These are phyloP conservation scores for Sitta europaea DNA, from an alignment of 2,113 vertebrate species.

Conservation along the genomic window DNA sequence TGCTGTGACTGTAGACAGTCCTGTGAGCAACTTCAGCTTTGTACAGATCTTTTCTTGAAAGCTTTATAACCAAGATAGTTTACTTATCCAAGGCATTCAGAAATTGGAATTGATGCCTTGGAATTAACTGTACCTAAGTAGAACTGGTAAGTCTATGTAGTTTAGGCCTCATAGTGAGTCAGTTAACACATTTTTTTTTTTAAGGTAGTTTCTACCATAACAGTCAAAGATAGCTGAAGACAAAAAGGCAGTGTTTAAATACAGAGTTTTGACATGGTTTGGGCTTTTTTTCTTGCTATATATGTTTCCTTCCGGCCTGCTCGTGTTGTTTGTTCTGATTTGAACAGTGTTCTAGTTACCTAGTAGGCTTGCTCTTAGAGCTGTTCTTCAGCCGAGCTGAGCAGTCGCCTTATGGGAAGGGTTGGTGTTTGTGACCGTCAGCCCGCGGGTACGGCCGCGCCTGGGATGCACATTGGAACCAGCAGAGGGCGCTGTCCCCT, in stretches of 20 bases:
- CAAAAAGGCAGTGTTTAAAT: neutral
- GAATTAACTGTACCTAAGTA: neutral
- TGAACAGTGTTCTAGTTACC: neutral
- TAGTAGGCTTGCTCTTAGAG: neutral
- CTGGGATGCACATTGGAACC: neutral
- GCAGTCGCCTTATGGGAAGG: neutral
- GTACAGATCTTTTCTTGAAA: neutral
- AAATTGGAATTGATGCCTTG: neutral
- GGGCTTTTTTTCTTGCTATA: neutral
- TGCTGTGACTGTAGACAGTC: neutral
- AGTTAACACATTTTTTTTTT: neutral
- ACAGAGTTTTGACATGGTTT: neutral
- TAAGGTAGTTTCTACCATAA: neutral
- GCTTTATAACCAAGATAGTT: neutral
- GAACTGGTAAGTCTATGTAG: neutral
- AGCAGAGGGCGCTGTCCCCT: constrained; percentile 49
- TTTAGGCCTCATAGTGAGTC: neutral
- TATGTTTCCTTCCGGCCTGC: neutral
- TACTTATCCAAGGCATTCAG: neutral
- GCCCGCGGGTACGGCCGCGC: rapidly evolving
- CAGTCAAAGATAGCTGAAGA: neutral
- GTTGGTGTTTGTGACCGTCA: too few species aligned
- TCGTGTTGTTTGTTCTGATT: neutral
- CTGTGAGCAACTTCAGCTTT: neutral
- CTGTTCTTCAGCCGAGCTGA: neutral